phyloP scores from a whole-genome alignment of 2,888 invertebrate species.

The Drosophila formosana region DNA sequence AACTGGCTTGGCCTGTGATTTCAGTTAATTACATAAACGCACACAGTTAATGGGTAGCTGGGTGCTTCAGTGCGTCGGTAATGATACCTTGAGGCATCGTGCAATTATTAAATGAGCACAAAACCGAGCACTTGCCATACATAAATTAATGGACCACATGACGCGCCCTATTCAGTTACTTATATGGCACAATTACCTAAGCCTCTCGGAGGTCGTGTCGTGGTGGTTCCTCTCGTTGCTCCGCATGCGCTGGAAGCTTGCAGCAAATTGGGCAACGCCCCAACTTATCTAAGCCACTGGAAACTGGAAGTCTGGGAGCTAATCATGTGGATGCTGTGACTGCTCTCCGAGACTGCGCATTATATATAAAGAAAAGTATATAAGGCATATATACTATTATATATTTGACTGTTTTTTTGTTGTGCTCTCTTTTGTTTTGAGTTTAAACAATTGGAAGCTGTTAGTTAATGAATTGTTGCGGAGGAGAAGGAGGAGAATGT shows the following conservation, averaged over 20 bases:
- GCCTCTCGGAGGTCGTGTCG: constrained; percentile 20
- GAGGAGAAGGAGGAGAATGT: constrained; percentile 28
- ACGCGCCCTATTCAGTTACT: constrained; percentile 40
- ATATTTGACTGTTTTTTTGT: constrained; percentile 29
- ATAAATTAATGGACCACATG: constrained; percentile 69
- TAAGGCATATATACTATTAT: background rate
- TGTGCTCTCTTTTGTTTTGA: background rate
- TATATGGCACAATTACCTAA: constrained; percentile 58
- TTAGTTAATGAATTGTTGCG: constrained; percentile 60
- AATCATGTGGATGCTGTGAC: constrained; percentile 50
- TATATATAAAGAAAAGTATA: constrained; percentile 18
- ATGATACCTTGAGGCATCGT: constrained; percentile 85
- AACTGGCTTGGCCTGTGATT: constrained; percentile 44
- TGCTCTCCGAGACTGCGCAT: constrained; percentile 66
- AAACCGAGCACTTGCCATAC: constrained; percentile 79
- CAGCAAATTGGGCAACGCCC: constrained; percentile 60
- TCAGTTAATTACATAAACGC: constrained; percentile 72
- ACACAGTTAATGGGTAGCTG: constrained; percentile 60
- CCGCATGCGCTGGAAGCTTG: constrained; percentile 58
- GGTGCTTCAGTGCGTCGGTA: constrained; percentile 66
- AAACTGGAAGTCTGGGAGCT: constrained; percentile 33
- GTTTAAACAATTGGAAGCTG: constrained; percentile 24
- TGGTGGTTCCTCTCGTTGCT: background rate
- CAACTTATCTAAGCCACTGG: constrained; percentile 43
- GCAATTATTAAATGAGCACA: constrained; percentile 85